Evolutionary conservation across 2,888 invertebrate genomes (phyloP).

Genomic region (Scaeva pyrastri): DNA sequence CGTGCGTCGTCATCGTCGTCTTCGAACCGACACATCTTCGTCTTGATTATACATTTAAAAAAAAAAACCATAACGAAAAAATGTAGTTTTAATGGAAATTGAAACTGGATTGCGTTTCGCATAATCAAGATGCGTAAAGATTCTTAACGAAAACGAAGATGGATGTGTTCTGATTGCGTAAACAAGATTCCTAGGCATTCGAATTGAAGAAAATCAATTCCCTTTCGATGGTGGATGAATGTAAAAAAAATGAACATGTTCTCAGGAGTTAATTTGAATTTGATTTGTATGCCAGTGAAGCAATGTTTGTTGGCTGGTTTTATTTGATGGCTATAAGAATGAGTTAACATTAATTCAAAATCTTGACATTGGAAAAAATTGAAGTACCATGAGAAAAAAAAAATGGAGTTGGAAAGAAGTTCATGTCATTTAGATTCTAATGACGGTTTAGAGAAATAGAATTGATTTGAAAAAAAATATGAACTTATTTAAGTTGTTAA

Average conservation of each 20-base stretch:
- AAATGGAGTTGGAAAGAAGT: no score
- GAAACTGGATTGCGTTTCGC: background rate
- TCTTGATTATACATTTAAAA: no score
- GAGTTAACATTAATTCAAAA: no score
- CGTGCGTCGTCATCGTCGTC: no score
- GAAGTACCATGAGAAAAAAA: no score
- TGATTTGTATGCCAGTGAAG: slow-evolving; percentile 8
- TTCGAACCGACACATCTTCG: no score
- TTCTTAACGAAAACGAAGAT: slow-evolving; percentile 4
- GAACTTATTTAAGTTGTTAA: no score
- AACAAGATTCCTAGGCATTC: slow-evolving; percentile 4
- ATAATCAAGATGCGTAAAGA: slow-evolving; percentile 15
- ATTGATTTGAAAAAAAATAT: no score
- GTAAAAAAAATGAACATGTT: background rate
- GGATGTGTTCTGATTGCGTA: slow-evolving; percentile 20
- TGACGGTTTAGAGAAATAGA: no score
- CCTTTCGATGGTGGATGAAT: background rate
- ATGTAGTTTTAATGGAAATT: background rate
- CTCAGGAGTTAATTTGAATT: background rate
- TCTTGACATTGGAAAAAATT: no score
- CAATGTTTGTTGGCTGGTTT: slow-evolving; percentile 4
- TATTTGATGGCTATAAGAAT: background rate
- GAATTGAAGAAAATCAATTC: slow-evolving; percentile 2
- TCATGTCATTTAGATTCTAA: no score
- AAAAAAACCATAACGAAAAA: background rate